Conservation (phyloP, 1,140 invertebrate species). For the Monomorium pharaonis region DNA sequence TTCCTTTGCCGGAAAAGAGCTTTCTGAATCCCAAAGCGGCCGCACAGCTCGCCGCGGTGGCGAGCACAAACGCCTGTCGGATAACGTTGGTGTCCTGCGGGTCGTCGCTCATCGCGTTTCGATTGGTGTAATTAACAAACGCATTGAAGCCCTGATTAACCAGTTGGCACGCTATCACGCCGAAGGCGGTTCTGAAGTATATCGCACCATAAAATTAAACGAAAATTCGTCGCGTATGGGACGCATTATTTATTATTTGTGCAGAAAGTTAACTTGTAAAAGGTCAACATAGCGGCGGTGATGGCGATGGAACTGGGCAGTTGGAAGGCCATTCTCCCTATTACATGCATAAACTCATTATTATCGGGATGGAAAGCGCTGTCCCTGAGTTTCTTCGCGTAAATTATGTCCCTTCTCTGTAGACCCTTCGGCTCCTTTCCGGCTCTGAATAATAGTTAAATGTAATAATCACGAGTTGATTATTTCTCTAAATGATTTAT, state of each 20-base stretch:
- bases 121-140: slow-evolving; percentile 78
- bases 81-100: slow-evolving; percentile 46
- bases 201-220: not conserved
- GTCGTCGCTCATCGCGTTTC: slow-evolving; percentile 84
- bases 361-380: slow-evolving; percentile 56
- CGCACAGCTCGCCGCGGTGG: slow-evolving; percentile 60
- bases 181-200: slow-evolving; percentile 25
- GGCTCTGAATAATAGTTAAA: not conserved
- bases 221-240: not conserved
- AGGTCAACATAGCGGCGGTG: slow-evolving; percentile 49
- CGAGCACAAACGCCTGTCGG: slow-evolving; percentile 61
- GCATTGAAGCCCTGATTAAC: slow-evolving; percentile 41
- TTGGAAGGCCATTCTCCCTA: slow-evolving; percentile 50
- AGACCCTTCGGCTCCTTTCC: not conserved
- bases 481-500: not conserved
- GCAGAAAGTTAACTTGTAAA: slow-evolving; percentile 48
- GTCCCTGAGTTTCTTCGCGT: slow-evolving; percentile 47
- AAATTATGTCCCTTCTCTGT: slow-evolving; percentile 21
- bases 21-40: slow-evolving; percentile 70
- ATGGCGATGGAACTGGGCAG: not conserved
- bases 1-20: slow-evolving; percentile 72
- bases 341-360: slow-evolving; percentile 15
- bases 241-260: not conserved
- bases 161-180: slow-evolving; percentile 28
- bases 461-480: not conserved